These are phyloP conservation scores for Adelges cooleyi DNA, from an alignment of 1,140 invertebrate genomes.

Conservation along the genomic window DNA sequence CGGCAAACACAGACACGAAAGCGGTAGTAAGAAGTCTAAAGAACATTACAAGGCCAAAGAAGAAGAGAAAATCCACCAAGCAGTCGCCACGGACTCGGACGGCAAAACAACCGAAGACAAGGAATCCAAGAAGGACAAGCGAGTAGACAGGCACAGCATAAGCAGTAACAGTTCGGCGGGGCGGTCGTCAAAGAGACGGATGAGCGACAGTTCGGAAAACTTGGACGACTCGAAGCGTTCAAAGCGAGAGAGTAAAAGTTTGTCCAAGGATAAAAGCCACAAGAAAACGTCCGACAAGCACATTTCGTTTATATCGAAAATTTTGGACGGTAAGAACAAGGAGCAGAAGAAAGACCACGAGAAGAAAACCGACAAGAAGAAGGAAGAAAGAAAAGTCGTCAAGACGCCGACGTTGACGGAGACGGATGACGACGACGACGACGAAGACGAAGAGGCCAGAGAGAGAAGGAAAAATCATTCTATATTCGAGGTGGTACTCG, in stretches of 20 bases:
- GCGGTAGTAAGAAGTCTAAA: conserved; percentile 34
- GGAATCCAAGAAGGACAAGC: conserved; percentile 35
- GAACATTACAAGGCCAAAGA: conserved; percentile 34
- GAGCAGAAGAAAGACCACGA: conserved; percentile 38
- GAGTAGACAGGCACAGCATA: conserved; percentile 34
- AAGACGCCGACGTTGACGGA: conserved; percentile 30
- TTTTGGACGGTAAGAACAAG: conserved; percentile 31
- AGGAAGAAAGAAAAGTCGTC: conserved; percentile 13
- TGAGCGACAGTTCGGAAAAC: conserved; percentile 22
- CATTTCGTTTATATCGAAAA: conserved; percentile 37
- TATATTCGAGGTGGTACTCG: conserved; percentile 82
- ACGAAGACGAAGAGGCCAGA: conserved; percentile 57
- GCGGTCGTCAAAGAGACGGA: conserved; percentile 25
- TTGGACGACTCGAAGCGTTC: conserved; percentile 14
- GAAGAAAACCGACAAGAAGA: conserved; percentile 32
- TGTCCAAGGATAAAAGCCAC: conserved; percentile 9
- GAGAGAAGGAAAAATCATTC: conserved; percentile 58
- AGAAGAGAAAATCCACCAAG: conserved; percentile 38
- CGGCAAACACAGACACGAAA: conserved; percentile 36
- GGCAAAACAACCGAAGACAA: conserved; percentile 46
- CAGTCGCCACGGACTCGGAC: conserved; percentile 43
- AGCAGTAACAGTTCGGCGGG: conserved; percentile 37
- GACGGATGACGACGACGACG: conserved; percentile 7
- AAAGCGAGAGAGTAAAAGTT: conserved; percentile 6
- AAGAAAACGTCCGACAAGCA: conserved; percentile 16